Percentiles rank a stretch among this genome's conserved stretches.
These are phyloP conservation scores for Papilio polyxenes DNA, from an alignment of 1,140 invertebrate species.

Conservation along the genomic window DNA sequence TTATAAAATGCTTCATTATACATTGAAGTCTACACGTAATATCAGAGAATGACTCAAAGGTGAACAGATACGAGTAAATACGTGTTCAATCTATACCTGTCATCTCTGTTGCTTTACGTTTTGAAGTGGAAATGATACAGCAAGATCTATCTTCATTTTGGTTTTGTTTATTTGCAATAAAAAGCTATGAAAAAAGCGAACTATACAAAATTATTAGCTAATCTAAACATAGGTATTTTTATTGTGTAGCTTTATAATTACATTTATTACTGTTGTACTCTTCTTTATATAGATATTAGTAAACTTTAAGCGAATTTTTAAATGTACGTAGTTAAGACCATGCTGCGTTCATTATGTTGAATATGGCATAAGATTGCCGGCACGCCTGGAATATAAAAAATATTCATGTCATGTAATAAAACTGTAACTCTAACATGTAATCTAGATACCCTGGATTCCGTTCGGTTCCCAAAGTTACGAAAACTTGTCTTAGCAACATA, in stretches of 20 bases:
- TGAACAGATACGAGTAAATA: conserved; percentile 1
- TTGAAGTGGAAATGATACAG: neutral
- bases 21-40: neutral
- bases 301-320: neutral
- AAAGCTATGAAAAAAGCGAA: neutral
- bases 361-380: conserved; percentile 55
- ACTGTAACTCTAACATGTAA: no score
- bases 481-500: no score
- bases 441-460: no score
- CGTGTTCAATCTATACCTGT: neutral
- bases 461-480: no score
- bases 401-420: neutral
- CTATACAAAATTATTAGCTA: neutral
- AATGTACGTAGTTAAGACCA: conserved; percentile 47
- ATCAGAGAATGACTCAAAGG: neutral
- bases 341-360: conserved; percentile 60
- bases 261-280: no score
- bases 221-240: neutral
- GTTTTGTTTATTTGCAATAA: no score
- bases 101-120: neutral
- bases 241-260: neutral
- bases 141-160: neutral
- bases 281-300: no score
- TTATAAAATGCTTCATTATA: no score
- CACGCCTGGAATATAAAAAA: conserved; percentile 51